These are phyloP conservation scores for Oryctes rhinoceros DNA, from an alignment of 1,140 invertebrate species.

Conservation along the genomic window DNA sequence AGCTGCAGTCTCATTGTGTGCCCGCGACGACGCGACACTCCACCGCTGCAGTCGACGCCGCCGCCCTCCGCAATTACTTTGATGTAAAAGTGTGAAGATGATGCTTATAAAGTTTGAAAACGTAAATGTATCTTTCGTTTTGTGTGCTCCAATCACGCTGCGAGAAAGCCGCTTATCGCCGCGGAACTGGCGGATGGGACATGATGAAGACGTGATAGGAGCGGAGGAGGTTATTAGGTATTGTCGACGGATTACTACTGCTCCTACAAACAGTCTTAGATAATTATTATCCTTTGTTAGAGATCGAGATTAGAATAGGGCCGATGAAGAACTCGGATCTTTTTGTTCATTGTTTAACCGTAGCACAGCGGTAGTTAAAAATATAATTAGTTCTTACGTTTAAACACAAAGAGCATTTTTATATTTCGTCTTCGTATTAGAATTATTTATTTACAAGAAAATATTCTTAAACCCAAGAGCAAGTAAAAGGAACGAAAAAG, in stretches of 20 bases:
- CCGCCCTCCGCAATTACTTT: slow-evolving; percentile 3
- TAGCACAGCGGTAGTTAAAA: no score
- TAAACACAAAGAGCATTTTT: no score
- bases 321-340: no score
- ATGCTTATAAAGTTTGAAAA: slow-evolving; percentile 23
- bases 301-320: no score
- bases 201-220: background rate
- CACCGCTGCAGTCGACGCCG: background rate
- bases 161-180: background rate
- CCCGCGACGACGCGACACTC: background rate
- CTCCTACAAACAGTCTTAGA: no score
- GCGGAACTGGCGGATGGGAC: background rate
- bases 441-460: no score
- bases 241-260: background rate
- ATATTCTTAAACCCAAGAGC: no score
- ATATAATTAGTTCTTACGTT: no score
- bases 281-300: no score
- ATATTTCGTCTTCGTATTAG: no score
- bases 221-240: background rate
- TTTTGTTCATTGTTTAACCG: no score
- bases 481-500: no score
- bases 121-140: slow-evolving; percentile 28
- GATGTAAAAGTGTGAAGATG: slow-evolving; percentile 32
- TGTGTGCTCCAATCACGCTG: background rate
- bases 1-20: slow-evolving; percentile 28